Conservation (phyloP, 2,888 invertebrate species). For the Magallana nippona region DNA sequence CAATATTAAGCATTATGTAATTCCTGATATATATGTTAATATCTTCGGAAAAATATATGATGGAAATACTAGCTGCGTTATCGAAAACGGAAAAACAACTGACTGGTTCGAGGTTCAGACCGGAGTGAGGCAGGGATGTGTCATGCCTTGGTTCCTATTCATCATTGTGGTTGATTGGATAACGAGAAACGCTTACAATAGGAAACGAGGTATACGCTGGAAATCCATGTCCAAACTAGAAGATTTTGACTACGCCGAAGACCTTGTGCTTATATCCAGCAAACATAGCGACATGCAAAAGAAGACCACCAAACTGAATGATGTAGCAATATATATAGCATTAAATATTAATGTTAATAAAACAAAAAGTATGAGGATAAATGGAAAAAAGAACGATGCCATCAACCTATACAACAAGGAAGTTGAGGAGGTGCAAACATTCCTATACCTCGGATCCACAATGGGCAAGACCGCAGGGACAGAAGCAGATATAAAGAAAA, state of each 20-base stretch:
- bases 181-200: not conserved
- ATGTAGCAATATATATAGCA: too few relatives aligned
- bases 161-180: constrained; percentile 1
- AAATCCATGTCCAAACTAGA: not conserved
- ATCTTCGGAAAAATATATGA: constrained; percentile 2
- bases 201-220: not conserved
- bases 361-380: too few relatives aligned
- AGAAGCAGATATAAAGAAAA: too few relatives aligned
- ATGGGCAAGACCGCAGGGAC: too few relatives aligned
- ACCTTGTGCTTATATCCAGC: not conserved
- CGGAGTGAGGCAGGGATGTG: not conserved
- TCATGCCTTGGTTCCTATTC: not conserved
- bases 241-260: not conserved
- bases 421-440: too few relatives aligned
- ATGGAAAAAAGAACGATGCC: too few relatives aligned
- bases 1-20: not conserved
- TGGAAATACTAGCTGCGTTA: not conserved
- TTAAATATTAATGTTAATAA: too few relatives aligned
- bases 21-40: not conserved
- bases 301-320: too few relatives aligned
- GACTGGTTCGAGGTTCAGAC: not conserved
- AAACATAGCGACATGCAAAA: not conserved
- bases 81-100: not conserved
- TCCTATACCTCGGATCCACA: too few relatives aligned
- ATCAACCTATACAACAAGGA: too few relatives aligned